Evolutionary conservation across 2,888 invertebrate species (phyloP).

Genomic region (Lomographa bimaculata): DNA sequence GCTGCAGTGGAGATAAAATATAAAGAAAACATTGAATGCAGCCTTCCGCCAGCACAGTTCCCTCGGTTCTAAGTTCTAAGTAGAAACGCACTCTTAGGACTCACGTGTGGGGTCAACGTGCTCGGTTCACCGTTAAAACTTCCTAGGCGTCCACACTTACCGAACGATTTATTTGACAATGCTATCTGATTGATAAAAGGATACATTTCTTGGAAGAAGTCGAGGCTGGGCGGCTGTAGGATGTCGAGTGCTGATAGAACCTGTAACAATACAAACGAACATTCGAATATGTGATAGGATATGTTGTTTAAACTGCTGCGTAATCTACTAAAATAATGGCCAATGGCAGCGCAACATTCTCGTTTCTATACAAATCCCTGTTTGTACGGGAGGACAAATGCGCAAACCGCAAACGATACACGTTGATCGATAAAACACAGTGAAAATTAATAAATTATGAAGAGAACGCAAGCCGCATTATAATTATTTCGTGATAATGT

Average conservation of each 20-base stretch:
- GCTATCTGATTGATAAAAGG: slow-evolving; percentile 83
- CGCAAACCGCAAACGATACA: slow-evolving; percentile 53
- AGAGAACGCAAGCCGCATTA: slow-evolving; percentile 45
- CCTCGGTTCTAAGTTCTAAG: slow-evolving; percentile 43
- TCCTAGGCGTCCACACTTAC: slow-evolving; percentile 38
- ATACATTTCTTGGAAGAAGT: slow-evolving; percentile 99
- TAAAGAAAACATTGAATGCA: slow-evolving; percentile 36
- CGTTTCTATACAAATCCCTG: slow-evolving; percentile 53
- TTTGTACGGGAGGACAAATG: slow-evolving; percentile 42
- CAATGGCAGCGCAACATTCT: slow-evolving; percentile 38
- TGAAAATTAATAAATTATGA: slow-evolving; percentile 67
- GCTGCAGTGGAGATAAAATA: slow-evolving; percentile 38
- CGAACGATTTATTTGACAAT: slow-evolving; percentile 40
- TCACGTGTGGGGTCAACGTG: slow-evolving; percentile 52
- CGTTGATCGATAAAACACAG: slow-evolving; percentile 62
- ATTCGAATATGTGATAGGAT: background rate
- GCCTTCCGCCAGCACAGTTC: slow-evolving; percentile 39
- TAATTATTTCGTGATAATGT: slow-evolving; percentile 57
- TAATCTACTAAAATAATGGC: slow-evolving; percentile 43
- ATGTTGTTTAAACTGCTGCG: slow-evolving; percentile 16
- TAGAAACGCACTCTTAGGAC: slow-evolving; percentile 47
- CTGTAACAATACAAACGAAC: slow-evolving; percentile 83
- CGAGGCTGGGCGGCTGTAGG: slow-evolving; percentile 98
- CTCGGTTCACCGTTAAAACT: slow-evolving; percentile 49
- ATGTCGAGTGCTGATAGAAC: slow-evolving; percentile 99